These are phyloP conservation scores for Brenthis daphne DNA, from an alignment of 2,888 invertebrate species.

Conservation along the genomic window DNA sequence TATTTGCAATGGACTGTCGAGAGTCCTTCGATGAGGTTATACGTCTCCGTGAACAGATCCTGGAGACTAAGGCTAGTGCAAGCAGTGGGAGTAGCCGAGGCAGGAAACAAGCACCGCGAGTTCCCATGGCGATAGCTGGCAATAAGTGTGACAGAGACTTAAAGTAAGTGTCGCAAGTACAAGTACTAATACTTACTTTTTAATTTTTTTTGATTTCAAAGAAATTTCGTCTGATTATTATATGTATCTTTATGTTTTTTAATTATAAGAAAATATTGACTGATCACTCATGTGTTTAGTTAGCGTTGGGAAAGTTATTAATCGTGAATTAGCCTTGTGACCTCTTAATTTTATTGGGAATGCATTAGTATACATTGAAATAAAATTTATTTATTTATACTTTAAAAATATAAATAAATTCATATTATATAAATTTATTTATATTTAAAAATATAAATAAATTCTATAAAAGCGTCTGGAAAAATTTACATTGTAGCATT, in stretches of 20 bases:
- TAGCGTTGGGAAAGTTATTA: too few relatives aligned
- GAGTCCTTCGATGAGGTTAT: constrained; percentile 93
- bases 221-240: too few relatives aligned
- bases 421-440: too few relatives aligned
- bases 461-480: background rate
- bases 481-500: constrained; percentile 8
- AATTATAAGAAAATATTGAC: background rate
- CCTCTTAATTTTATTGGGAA: too few relatives aligned
- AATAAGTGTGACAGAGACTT: constrained; percentile 93
- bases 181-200: background rate
- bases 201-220: too few relatives aligned
- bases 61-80: constrained; percentile 91
- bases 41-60: constrained; percentile 89
- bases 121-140: constrained; percentile 93
- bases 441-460: too few relatives aligned
- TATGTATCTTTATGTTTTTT: background rate
- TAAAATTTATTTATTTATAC: background rate
- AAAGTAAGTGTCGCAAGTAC: constrained; percentile 79
- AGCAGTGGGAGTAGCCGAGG: constrained; percentile 83
- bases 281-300: too few relatives aligned
- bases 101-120: constrained; percentile 85
- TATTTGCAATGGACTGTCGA: constrained; percentile 92
- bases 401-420: too few relatives aligned
- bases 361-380: too few relatives aligned
- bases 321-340: too few relatives aligned